A percentile compares a stretch with the other conserved stretches of the same genome.
Conservation (phyloP, 2,797 vertebrate genomes). For the Salarias fasciatus region DNA sequence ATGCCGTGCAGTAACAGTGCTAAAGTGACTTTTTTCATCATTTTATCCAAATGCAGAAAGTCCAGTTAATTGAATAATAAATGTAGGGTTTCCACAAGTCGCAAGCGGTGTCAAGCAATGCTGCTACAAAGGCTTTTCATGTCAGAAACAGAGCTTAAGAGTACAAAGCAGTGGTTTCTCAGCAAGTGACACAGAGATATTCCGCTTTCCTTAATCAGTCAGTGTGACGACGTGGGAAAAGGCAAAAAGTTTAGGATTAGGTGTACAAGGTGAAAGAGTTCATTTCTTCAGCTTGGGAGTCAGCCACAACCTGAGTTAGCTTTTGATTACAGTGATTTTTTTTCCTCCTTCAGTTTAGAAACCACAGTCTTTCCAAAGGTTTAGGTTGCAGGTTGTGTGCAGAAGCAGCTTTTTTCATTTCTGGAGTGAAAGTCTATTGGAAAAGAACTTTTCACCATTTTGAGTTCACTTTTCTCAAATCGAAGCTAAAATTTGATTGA, state of each 20-base stretch:
- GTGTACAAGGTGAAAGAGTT: constrained; percentile 49
- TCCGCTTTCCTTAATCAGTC: constrained; percentile 33
- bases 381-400: no score
- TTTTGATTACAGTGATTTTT: constrained; percentile 12
- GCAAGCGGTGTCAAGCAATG: constrained; percentile 37
- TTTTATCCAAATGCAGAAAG: constrained; percentile 34
- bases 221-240: constrained; percentile 43
- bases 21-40: constrained; percentile 52
- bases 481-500: no score
- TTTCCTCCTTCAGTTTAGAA: constrained; percentile 7
- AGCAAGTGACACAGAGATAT: constrained; percentile 32
- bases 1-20: constrained; percentile 28
- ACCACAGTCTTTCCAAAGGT: constrained; percentile 1
- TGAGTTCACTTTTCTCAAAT: no score
- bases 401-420: no score
- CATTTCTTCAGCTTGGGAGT: constrained; percentile 29
- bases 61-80: constrained; percentile 53
- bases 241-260: constrained; percentile 40
- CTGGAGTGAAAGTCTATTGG: no score
- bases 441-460: no score
- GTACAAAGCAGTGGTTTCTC: constrained; percentile 17
- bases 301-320: constrained; percentile 32
- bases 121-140: constrained; percentile 36
- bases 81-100: constrained; percentile 31
- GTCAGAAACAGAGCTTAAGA: constrained; percentile 24